Evolutionary conservation across 2,888 invertebrate genomes (phyloP).

Genomic region (Rosalia funebris): DNA sequence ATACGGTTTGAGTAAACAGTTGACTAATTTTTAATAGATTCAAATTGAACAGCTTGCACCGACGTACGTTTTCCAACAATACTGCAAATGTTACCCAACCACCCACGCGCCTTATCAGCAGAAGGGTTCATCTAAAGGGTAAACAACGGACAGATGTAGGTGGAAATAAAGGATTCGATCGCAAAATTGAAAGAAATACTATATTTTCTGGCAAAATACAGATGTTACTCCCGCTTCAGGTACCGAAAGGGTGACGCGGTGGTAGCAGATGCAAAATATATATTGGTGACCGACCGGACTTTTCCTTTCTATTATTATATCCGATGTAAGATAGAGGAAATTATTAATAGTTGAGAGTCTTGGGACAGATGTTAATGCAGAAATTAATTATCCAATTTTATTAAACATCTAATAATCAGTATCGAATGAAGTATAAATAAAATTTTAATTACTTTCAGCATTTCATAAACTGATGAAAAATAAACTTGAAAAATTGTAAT

Average conservation of each 20-base stretch:
- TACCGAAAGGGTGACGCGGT: slow-evolving; percentile 47
- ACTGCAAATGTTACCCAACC: slow-evolving; percentile 46
- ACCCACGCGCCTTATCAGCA: slow-evolving; percentile 52
- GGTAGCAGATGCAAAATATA: slow-evolving; percentile 49
- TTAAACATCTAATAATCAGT: too few relatives aligned
- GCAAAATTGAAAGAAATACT: slow-evolving; percentile 55
- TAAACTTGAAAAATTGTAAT: too few relatives aligned
- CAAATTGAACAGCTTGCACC: slow-evolving; percentile 29
- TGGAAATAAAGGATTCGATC: slow-evolving; percentile 47
- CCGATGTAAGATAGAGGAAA: slow-evolving; percentile 24
- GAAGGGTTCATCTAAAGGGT: slow-evolving; percentile 46
- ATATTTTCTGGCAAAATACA: slow-evolving; percentile 56
- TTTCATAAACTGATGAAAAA: too few relatives aligned
- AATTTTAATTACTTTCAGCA: too few relatives aligned
- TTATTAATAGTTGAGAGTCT: slow-evolving; percentile 24
- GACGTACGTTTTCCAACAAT: slow-evolving; percentile 35
- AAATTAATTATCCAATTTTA: too few relatives aligned
- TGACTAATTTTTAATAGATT: slow-evolving; percentile 16
- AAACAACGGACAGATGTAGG: slow-evolving; percentile 50
- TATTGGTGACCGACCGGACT: slow-evolving; percentile 33
- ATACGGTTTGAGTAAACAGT: slow-evolving; percentile 11
- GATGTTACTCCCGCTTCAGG: slow-evolving; percentile 50
- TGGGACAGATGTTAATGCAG: too few relatives aligned
- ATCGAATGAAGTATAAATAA: too few relatives aligned
- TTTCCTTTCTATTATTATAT: slow-evolving; percentile 41